Conservation (phyloP, 1,140 invertebrate genomes). For the Ctenoplectra terminalis region DNA sequence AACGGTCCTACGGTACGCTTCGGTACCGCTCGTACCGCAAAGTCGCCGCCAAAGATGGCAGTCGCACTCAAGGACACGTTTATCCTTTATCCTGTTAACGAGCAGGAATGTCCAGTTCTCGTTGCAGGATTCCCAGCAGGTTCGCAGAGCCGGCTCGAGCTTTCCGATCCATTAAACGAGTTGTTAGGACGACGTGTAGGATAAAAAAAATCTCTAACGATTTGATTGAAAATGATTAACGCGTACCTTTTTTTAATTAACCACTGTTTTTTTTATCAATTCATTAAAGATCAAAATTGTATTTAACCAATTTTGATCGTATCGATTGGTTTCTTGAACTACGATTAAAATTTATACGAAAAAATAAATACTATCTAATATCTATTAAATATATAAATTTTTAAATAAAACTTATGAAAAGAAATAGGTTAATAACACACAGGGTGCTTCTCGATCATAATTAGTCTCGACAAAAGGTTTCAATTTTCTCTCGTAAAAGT, state of each 20-base stretch:
- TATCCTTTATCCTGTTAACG: conserved; percentile 69
- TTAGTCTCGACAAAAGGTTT: not conserved
- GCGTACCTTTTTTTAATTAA: too few relatives aligned
- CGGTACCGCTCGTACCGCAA: conserved; percentile 54
- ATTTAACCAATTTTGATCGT: too few relatives aligned
- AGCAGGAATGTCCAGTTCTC: conserved; percentile 60
- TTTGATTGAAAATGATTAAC: too few relatives aligned
- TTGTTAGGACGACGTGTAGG: not conserved
- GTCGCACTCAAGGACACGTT: conserved; percentile 65
- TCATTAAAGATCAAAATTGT: too few relatives aligned
- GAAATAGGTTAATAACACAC: too few relatives aligned
- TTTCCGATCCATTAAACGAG: conserved; percentile 57
- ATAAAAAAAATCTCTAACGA: not conserved
- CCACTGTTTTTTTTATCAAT: too few relatives aligned
- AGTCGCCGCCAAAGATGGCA: conserved; percentile 61
- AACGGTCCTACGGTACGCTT: conserved; percentile 51
- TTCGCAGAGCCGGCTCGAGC: conserved; percentile 25
- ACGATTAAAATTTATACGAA: too few relatives aligned
- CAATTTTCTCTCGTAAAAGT: not conserved
- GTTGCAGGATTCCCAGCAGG: conserved; percentile 56
- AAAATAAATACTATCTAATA: too few relatives aligned
- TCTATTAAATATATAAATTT: too few relatives aligned
- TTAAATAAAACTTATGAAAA: too few relatives aligned
- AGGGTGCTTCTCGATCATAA: not conserved
- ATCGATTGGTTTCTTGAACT: too few relatives aligned